Evolutionary conservation across 2,113 vertebrate species (phyloP).

Genomic region (Corythoichthys haematopterus): DNA sequence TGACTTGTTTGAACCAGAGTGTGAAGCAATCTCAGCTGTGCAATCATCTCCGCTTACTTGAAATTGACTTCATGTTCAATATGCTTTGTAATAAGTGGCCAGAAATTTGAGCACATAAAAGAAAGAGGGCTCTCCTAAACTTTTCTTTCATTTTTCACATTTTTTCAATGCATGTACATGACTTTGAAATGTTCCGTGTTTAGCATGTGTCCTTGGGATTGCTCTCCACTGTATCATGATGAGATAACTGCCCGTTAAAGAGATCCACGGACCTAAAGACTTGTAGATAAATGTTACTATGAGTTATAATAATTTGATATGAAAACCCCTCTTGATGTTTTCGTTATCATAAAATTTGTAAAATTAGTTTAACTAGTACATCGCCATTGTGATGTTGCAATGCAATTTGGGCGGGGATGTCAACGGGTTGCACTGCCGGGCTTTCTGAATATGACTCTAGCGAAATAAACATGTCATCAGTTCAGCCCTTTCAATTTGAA

Average conservation of each 20-base stretch:
- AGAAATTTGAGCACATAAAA: neutral
- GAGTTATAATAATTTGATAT: no score
- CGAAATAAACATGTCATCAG: no score
- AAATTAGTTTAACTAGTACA: no score
- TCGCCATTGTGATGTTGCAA: no score
- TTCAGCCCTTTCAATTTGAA: no score
- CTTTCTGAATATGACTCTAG: no score
- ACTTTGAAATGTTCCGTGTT: neutral
- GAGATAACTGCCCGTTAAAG: neutral
- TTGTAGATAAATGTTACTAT: no score
- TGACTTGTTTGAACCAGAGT: conserved; percentile 9
- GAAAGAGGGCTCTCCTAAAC: neutral
- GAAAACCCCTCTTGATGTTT: no score
- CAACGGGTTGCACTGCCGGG: no score
- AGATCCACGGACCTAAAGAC: no score
- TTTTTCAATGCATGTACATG: neutral
- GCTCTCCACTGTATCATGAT: neutral
- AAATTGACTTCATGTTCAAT: neutral
- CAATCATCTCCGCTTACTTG: neutral
- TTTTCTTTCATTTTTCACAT: neutral
- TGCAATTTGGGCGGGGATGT: no score
- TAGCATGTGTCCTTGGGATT: neutral
- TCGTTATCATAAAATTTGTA: no score
- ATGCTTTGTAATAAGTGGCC: neutral
- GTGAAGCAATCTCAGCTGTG: neutral